Base-by-base conservation (phyloP, 2,888 invertebrate genomes). In the Nomada goodeniana region DNA sequence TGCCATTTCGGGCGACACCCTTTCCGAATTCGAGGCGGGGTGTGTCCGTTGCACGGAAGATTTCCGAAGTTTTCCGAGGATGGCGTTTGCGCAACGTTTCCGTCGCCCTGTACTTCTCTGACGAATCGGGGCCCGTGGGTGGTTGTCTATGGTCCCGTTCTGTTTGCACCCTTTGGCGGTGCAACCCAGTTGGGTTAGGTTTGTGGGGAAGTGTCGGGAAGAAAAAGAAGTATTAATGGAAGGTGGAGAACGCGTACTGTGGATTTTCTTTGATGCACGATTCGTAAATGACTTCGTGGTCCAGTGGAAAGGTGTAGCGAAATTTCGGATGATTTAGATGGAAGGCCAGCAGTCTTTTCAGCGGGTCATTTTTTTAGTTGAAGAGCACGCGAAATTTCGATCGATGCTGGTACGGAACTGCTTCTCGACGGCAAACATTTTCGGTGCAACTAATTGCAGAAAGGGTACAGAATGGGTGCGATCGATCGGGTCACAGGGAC, bases 401-500 rank as follows among this genome's bases (percentile, higher is more conserved):
- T 36, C 36, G 7, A 7, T 36, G 36, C 7, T 36, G 36, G 7
- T 7, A 36, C 7, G 36, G 1, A 36, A 36, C 7, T 36, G 36
- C 7, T 36, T 36, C 7, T 7, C 36, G 7, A 36, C 1, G 36
- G 36, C 29, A 60, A 60, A 60, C 60, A 36, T n/a, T 36, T 36
- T 29, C 10, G 2, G 7, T 18, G 60, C 18, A 60, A 60, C 11
- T 60, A 36, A 2, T 47, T 36, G 5, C 1, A 59, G 47, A 42
- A 60, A 72, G 64, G 53, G 23, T 36, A 13, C 52, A 64, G 60
- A 61, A 72, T 77, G 68, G 80, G 70, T 55, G 65, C 20, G 44
- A 36, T 20, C 65, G 65, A 80, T 67, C 71, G 57, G 83, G 60
- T 77, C 77, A 64, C n/a, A 61, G 77, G 15, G n/a, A 81, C 77